Conservation (phyloP, 2,797 vertebrate genomes). For the Hybognathus amarus region DNA sequence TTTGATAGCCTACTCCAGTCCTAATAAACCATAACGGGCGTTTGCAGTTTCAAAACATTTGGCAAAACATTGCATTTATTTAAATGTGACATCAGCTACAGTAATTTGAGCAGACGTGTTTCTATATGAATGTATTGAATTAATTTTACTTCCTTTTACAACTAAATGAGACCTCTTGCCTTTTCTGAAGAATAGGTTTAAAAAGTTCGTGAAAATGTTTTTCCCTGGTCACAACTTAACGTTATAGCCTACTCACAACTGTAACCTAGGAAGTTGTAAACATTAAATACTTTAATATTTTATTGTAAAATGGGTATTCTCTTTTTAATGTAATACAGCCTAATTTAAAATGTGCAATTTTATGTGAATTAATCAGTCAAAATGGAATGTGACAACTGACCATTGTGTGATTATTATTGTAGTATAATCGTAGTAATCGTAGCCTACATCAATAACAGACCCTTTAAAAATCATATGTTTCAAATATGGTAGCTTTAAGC, state of each 20-base stretch:
- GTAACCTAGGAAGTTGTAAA: not conserved
- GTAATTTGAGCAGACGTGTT: not conserved
- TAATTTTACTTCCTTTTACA: not conserved
- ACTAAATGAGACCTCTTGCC: not conserved
- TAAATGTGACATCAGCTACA: slow-evolving; percentile 15
- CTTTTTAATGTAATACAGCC: not conserved
- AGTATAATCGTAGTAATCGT: too few relatives aligned
- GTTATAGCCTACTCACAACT: not conserved
- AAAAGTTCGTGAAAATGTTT: not conserved
- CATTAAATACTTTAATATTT: not conserved
- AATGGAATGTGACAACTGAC: too few relatives aligned
- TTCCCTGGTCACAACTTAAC: too few relatives aligned
- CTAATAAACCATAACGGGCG: not conserved
- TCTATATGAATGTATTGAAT: not conserved
- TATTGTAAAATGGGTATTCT: not conserved
- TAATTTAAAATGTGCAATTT: not conserved
- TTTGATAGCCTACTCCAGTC: not conserved
- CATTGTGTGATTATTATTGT: too few relatives aligned
- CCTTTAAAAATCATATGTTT: too few relatives aligned
- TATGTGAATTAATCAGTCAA: too few relatives aligned
- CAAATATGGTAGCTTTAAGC: too few relatives aligned
- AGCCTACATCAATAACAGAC: too few relatives aligned
- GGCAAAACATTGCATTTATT: not conserved
- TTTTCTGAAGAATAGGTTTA: not conserved
- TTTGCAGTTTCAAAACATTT: not conserved